These are phyloP conservation scores for Chloebia gouldiae DNA, from an alignment of 2,113 vertebrate species.

Conservation along the genomic window DNA sequence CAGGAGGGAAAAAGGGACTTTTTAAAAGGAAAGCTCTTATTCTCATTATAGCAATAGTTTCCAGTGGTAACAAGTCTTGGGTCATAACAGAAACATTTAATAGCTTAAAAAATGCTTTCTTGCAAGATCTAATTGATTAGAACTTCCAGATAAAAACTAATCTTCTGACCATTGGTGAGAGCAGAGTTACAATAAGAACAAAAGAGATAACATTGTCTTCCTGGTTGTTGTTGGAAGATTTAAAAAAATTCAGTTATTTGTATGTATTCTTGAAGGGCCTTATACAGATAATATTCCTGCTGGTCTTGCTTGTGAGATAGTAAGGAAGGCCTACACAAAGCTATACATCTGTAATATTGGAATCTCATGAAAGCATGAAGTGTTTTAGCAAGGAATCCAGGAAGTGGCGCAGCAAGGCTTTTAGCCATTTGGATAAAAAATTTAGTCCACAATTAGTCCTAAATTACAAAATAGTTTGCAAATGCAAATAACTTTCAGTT, in stretches of 20 bases:
- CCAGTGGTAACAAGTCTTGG: not conserved
- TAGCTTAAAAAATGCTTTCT: not conserved
- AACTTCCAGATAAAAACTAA: not conserved
- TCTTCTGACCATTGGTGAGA: not conserved
- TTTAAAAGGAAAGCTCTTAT: not conserved
- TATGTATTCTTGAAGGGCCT: not conserved
- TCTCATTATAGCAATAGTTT: not conserved
- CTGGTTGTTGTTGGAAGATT: not conserved
- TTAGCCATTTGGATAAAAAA: not conserved
- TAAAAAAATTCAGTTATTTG: not conserved
- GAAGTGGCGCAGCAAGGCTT: not conserved
- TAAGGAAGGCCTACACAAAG: not conserved
- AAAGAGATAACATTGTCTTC: not conserved
- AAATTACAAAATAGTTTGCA: not conserved
- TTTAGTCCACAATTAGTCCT: not conserved
- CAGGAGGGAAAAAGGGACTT: not conserved
- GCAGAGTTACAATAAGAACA: not conserved
- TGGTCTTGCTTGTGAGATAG: not conserved
- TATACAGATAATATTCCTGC: not conserved
- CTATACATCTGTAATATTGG: not conserved
- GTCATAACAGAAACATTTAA: not conserved
- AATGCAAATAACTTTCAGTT: not conserved
- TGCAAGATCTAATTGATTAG: not conserved
- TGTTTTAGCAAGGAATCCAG: not conserved
- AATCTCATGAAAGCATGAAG: not conserved